phyloP scores from a whole-genome alignment of 2,888 invertebrate species.

The Euzophera pinguis region DNA sequence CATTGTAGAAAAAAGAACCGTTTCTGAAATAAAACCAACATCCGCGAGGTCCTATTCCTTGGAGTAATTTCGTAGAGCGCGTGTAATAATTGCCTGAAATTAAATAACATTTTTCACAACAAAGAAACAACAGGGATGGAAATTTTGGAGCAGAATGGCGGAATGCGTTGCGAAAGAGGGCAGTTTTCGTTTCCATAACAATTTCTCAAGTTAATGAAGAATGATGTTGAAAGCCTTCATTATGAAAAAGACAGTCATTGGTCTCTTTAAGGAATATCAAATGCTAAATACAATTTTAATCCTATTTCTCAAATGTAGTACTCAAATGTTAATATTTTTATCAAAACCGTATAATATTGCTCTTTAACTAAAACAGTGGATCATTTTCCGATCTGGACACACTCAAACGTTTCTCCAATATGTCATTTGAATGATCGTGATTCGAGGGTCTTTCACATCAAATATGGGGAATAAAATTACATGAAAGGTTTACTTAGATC shows the following conservation, averaged over 20 bases:
- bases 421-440: conserved; percentile 71
- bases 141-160: conserved; percentile 56
- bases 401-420: conserved; percentile 67
- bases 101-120: conserved; percentile 76
- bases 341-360: conserved; percentile 44
- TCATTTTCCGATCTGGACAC: conserved; percentile 55
- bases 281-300: background rate
- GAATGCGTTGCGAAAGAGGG: conserved; percentile 54
- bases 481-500: conserved; percentile 72
- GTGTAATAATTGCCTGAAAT: conserved; percentile 76
- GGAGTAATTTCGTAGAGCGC: conserved; percentile 76
- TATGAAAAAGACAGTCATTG: conserved; percentile 36
- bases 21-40: conserved; percentile 62
- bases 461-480: conserved; percentile 71
- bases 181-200: conserved; percentile 57
- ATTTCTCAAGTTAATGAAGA: conserved; percentile 61
- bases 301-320: background rate
- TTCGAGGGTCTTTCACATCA: conserved; percentile 61
- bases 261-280: background rate
- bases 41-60: conserved; percentile 67
- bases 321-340: conserved; percentile 19
- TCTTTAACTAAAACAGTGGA: conserved; percentile 52
- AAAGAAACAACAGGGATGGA: conserved; percentile 65
- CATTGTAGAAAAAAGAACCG: conserved; percentile 57
- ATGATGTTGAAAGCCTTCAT: conserved; percentile 43